Base-by-base conservation (phyloP, 2,888 invertebrate species). In the Dyspetes luteomarginatus region DNA sequence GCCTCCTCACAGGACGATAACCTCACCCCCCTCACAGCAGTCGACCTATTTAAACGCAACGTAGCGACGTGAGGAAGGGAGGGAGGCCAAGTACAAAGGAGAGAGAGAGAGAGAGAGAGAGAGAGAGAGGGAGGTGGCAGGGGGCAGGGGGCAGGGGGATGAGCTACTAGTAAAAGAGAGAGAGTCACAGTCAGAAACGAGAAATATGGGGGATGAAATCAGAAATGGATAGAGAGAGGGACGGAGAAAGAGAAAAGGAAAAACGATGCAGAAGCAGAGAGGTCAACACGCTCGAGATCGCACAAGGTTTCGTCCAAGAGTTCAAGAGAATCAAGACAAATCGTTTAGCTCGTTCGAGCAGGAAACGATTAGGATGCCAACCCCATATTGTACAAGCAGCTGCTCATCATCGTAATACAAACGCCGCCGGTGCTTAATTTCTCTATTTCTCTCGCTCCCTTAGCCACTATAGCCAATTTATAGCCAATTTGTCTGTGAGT, bases 1-100 rank as follows among this genome's bases (percentile, higher is more conserved):
- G 56, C 69, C 43, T 73, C 43, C 78, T 74, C 73, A 24, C 69
- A 81, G 77, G 81, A 81, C 73, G 81, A 81, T 81, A 81, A 81
- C 81, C 81, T 78, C 78, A 69, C 45, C 77, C 74, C 73, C 69
- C 52, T 71, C 74, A 36, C 45, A 78, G 81, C 81, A 78, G 81
- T 77, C 52, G 81, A 78, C 78, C 81, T 74, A 81, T 81, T 78
- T 81, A 77, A 78, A 67, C 74, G 65, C 22, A 43, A 12, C 15
- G 65, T 41, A 50, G 65, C 65, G n/a, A n/a, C 22, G 41, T 60
- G 12, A 17, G 26, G 26, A 56, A 9, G n/a, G 36, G 1, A 12
- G 36, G 12, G 12, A 12, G 36, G 36, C 28, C 3, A 5, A 3
- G 28, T 5, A 2, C 17, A 41, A 26, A 41, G 45, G 76, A 45